phyloP scores from a whole-genome alignment of 2,888 invertebrate genomes.

The Drosophila meridionalis region DNA sequence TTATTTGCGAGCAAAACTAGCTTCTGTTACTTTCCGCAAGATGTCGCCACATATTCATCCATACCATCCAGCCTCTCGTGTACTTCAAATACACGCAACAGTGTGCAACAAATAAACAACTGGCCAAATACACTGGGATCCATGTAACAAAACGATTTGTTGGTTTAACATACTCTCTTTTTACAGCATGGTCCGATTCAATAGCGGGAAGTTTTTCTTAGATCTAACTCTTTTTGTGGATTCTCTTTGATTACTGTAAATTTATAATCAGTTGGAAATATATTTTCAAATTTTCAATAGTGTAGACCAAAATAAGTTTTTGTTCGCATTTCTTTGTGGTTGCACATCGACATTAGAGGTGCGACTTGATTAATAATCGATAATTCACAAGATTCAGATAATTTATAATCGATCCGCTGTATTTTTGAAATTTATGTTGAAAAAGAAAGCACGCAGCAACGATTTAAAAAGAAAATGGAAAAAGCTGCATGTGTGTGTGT shows the following conservation, averaged over 20 bases:
- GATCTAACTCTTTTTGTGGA: not conserved
- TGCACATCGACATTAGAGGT: not conserved
- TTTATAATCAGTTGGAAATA: slow-evolving; percentile 16
- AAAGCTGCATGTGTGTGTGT: slow-evolving; percentile 2
- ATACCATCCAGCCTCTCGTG: slow-evolving; percentile 7
- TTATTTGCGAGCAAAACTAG: slow-evolving; percentile 4
- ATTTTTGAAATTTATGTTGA: slow-evolving; percentile 6
- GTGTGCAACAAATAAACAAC: slow-evolving; percentile 25
- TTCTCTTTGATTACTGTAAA: slow-evolving; percentile 14
- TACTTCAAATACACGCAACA: slow-evolving; percentile 16
- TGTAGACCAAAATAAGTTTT: slow-evolving; percentile 1
- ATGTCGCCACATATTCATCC: not conserved
- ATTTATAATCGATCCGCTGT: slow-evolving; percentile 8
- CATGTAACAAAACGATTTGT: not conserved
- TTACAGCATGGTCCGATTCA: not conserved
- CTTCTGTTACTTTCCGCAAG: slow-evolving; percentile 6
- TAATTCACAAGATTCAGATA: slow-evolving; percentile 1
- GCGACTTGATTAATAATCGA: slow-evolving; percentile 3
- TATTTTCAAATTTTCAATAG: slow-evolving; percentile 10
- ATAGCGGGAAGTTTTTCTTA: not conserved
- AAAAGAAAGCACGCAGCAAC: slow-evolving; percentile 9
- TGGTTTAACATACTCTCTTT: slow-evolving; percentile 6
- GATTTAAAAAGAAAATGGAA: slow-evolving; percentile 1
- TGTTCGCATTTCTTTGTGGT: slow-evolving; percentile 3
- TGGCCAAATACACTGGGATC: not conserved